phyloP scores from a whole-genome alignment of 2,888 invertebrate genomes.

The Acrocyrtus sp. region DNA sequence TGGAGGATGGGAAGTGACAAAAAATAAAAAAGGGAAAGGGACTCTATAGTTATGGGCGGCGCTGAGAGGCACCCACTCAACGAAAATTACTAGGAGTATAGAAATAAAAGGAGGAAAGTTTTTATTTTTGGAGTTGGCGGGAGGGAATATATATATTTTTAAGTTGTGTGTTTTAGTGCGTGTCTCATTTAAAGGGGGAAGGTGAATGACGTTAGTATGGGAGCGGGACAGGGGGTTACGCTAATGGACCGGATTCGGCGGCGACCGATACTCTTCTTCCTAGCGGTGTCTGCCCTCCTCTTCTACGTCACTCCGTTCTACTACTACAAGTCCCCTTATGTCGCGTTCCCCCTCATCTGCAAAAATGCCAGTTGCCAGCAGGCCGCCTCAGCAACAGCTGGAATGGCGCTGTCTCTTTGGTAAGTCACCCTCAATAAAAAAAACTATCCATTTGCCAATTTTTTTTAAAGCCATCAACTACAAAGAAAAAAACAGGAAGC shows the following conservation, averaged over 20 bases:
- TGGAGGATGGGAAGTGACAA: no score
- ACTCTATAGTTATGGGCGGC: no score
- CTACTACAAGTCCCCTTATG: slow-evolving; percentile 35
- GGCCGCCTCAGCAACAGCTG: slow-evolving; percentile 30
- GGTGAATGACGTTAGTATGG: slow-evolving; percentile 17
- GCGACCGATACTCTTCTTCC: slow-evolving; percentile 43
- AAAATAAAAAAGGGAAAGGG: no score
- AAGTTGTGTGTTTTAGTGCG: background rate
- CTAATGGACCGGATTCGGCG: slow-evolving; percentile 42
- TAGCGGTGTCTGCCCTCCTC: slow-evolving; percentile 43
- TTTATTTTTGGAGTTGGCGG: no score
- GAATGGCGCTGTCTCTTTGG: slow-evolving; percentile 34
- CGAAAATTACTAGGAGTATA: background rate
- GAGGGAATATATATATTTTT: no score
- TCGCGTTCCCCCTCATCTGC: slow-evolving; percentile 37
- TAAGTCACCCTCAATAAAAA: no score
- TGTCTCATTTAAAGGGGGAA: background rate
- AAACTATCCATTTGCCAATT: no score
- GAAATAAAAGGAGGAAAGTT: no score
- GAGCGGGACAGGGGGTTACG: slow-evolving; percentile 5
- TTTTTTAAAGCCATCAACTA: no score
- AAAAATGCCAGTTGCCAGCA: slow-evolving; percentile 47
- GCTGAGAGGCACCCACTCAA: no score
- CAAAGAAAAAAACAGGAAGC: no score
- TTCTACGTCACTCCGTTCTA: slow-evolving; percentile 52